Evolutionary conservation across 2,888 invertebrate species (phyloP), one percentile per base, ranked within the genome.

Genomic region (Torymus tubicola): DNA sequence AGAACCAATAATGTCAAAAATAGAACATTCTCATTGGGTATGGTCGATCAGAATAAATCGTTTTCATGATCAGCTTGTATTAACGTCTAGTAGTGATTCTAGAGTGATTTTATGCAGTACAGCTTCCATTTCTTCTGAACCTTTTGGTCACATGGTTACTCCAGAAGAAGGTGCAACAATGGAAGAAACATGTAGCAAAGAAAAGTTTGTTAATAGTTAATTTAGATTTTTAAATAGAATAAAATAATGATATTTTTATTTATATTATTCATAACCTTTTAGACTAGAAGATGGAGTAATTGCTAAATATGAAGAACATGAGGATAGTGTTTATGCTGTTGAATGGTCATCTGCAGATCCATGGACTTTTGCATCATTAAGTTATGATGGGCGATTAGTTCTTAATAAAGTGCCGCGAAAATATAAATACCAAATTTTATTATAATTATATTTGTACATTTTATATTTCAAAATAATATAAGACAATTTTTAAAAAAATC

Each of bases 291-390:
- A 99, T 91, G 98, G 98, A 1, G 94, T 98, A 0, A 92, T 99
- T 4, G 96, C 96, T 74, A 96, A 95, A 80, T 98, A 98, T 88
- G 98, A 99, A 89, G 97, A 98, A 86, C 99, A 99, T 88, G 99
- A 99, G 90, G 99, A 99, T 91, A 97, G 98, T 8, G 99, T 99
- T 16, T 99, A 99, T 92, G 96, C 96, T 87, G 97, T 96, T 0
- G 98, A 98, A 91, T 99, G 99, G 99, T 98, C 98, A 82, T 95
- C 96, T 24, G 97, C 97, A 31, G 99, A 99, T 92, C 98, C 99
- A 14, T 99, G 99, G 99, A 95, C 98, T 79, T 99, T 99, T 93
- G 99, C 99, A n/a, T 99, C 99, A 0, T 93, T 99, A 0, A 98
- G 98, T 90, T 99, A 98, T 90, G 99, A 99, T 91, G 99, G 99